phyloP scores from a whole-genome alignment of 1,140 invertebrate species.

The Brachionus koreanus region DNA sequence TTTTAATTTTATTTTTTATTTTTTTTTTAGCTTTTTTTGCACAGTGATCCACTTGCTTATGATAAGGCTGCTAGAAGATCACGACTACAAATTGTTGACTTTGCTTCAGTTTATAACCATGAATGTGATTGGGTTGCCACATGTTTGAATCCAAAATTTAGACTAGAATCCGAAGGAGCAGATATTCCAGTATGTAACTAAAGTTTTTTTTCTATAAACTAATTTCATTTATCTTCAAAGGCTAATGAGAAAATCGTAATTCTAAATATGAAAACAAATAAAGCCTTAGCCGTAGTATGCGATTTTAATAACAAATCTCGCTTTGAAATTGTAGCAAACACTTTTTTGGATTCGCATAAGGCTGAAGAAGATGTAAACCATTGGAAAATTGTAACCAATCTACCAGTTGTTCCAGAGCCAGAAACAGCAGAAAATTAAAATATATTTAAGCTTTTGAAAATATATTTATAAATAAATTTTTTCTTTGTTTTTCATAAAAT shows the following conservation, averaged over 20 bases:
- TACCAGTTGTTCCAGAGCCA: slow-evolving; percentile 12
- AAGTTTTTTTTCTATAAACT: background rate
- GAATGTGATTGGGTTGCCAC: slow-evolving; percentile 53
- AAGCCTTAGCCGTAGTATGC: slow-evolving; percentile 51
- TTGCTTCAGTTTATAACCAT: slow-evolving; percentile 49
- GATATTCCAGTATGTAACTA: slow-evolving; percentile 53
- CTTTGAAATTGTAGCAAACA: slow-evolving; percentile 54
- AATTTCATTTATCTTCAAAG: slow-evolving; percentile 45
- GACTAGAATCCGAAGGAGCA: slow-evolving; percentile 55
- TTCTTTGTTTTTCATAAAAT: background rate
- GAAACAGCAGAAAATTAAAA: background rate
- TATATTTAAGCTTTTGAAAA: background rate
- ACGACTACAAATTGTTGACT: slow-evolving; percentile 51
- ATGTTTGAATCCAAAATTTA: slow-evolving; percentile 52
- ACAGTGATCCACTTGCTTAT: slow-evolving; percentile 51
- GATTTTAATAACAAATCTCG: slow-evolving; percentile 48
- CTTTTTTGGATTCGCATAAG: slow-evolving; percentile 54
- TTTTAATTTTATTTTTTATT: background rate
- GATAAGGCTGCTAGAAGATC: slow-evolving; percentile 51
- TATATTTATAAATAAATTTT: slow-evolving; percentile 23
- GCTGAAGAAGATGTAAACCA: slow-evolving; percentile 55
- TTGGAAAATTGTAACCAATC: slow-evolving; percentile 48
- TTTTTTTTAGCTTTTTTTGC: slow-evolving; percentile 49
- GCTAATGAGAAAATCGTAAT: slow-evolving; percentile 51
- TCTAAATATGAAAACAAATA: slow-evolving; percentile 52